Percentiles rank a stretch among this genome's conserved stretches.
Evolutionary conservation across 2,797 vertebrate genomes (phyloP).

Genomic region (Heliangelus exortis): DNA sequence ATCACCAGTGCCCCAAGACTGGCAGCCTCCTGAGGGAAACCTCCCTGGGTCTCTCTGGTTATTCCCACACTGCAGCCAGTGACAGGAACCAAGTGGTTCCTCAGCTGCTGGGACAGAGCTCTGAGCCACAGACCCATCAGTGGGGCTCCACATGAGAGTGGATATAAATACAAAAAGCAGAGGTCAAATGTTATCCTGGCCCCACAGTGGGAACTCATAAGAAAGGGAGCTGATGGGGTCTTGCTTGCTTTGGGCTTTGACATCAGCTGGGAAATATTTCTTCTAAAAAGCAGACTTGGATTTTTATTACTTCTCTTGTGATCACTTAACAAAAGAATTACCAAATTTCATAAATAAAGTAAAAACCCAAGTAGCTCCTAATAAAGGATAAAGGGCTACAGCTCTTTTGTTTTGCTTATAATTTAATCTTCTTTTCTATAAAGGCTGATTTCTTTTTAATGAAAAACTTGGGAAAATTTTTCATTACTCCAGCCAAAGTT

Average conservation of each 20-base stretch:
- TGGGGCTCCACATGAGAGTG: not conserved
- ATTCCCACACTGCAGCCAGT: not conserved
- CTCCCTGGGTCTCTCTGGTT: not conserved
- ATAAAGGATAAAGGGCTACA: not conserved
- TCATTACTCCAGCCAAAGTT: not conserved
- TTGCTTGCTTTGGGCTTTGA: not conserved
- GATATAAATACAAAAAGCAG: not conserved
- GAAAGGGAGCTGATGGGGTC: not conserved
- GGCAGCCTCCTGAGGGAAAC: conserved; percentile 24
- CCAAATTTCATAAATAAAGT: not conserved
- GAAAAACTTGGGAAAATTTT: not conserved
- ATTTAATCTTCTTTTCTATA: not conserved
- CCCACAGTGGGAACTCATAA: not conserved
- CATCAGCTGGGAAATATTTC: not conserved
- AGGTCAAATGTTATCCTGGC: not conserved
- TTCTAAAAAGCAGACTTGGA: not conserved
- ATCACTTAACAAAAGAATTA: not conserved
- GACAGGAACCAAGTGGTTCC: not conserved
- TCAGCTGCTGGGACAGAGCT: not conserved
- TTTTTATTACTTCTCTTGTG: not conserved
- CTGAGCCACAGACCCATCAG: not conserved
- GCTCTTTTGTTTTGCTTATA: not conserved
- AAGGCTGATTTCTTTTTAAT: not conserved
- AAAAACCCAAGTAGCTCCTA: not conserved
- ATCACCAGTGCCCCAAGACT: conserved; percentile 19